A percentile compares a stretch with the other conserved stretches of the same genome.
Evolutionary conservation across 2,888 invertebrate genomes (phyloP).

Genomic region (Cryptops parisi): DNA sequence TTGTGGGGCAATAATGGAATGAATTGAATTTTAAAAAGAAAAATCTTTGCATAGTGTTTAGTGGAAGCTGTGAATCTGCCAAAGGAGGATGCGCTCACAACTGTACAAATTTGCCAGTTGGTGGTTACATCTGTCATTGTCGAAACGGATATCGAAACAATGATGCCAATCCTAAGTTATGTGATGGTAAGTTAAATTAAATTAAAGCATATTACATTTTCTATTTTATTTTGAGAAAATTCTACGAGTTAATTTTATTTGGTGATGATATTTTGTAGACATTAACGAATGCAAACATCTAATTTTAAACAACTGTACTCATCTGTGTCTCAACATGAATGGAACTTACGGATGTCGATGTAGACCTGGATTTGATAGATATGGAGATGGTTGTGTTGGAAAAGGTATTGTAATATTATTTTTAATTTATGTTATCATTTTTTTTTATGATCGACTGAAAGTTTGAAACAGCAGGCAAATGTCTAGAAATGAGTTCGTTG

Average conservation of each 20-base stretch:
- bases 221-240: too few relatives aligned
- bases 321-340: slow-evolving; percentile 80
- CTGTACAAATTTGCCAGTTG: slow-evolving; percentile 67
- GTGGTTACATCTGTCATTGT: slow-evolving; percentile 82
- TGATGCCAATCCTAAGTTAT: slow-evolving; percentile 61
- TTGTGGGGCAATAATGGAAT: slow-evolving; percentile 1
- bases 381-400: slow-evolving; percentile 70
- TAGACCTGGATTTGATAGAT: slow-evolving; percentile 51
- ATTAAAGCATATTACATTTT: too few relatives aligned
- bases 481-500: too few relatives aligned
- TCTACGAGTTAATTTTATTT: background rate
- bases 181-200: too few relatives aligned
- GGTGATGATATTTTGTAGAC: slow-evolving; percentile 44
- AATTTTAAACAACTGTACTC: slow-evolving; percentile 58
- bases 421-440: background rate
- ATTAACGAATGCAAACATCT: slow-evolving; percentile 77
- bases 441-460: background rate
- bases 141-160: slow-evolving; percentile 72
- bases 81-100: slow-evolving; percentile 81
- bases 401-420: slow-evolving; percentile 17
- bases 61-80: slow-evolving; percentile 22
- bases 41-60: slow-evolving; percentile 2
- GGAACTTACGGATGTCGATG: slow-evolving; percentile 81
- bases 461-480: too few relatives aligned
- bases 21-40: slow-evolving; percentile 3